Percentiles rank a stretch among this genome's conserved stretches.
phyloP scores from a whole-genome alignment of 2,113 vertebrate species.

The Oxygymnocypris stewartii region DNA sequence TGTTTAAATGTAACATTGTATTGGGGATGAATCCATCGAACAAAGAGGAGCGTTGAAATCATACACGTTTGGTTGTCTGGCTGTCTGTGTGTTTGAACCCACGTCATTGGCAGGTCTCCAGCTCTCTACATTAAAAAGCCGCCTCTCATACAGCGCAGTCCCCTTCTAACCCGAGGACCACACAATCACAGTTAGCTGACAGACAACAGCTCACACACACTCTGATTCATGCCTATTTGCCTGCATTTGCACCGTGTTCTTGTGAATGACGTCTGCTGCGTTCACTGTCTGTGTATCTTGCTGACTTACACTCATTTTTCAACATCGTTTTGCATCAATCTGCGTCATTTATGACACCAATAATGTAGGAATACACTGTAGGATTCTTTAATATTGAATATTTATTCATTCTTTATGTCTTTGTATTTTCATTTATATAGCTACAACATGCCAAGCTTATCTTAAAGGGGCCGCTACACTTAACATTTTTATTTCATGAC shows the following conservation, averaged over 20 bases:
- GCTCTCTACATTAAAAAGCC: conserved; percentile 40
- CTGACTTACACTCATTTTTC: neutral
- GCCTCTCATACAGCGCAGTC: conserved; percentile 28
- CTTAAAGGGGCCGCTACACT: neutral
- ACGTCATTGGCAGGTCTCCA: conserved; percentile 22
- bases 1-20: neutral
- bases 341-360: neutral
- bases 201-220: conserved; percentile 8
- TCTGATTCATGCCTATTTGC: conserved; percentile 21
- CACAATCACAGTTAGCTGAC: conserved; percentile 35
- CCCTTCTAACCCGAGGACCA: conserved; percentile 6
- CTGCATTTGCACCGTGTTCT: neutral
- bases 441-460: neutral
- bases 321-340: neutral
- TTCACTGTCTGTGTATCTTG: conserved; percentile 6
- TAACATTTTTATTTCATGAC: too few relatives aligned
- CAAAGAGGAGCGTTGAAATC: neutral
- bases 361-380: neutral
- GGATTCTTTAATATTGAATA: neutral
- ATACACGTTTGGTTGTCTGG: neutral
- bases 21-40: neutral
- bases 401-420: neutral
- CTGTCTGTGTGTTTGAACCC: neutral
- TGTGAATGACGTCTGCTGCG: conserved; percentile 10
- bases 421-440: neutral